Conservation (phyloP, 2,113 vertebrate genomes). For the Solea senegalensis region DNA sequence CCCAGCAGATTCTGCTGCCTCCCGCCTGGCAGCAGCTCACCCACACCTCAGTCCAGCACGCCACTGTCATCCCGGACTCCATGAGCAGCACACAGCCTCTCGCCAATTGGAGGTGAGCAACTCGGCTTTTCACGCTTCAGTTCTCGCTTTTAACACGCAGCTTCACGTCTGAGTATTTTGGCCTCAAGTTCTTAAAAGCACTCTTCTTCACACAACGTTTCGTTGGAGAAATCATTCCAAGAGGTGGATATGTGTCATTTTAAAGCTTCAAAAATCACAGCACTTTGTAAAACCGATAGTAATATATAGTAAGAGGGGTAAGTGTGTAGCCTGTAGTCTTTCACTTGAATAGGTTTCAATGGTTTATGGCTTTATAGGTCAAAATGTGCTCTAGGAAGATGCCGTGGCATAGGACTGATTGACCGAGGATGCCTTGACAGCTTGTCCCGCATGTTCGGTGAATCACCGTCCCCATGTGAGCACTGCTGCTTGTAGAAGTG, state of each 20-base stretch:
- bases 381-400: constrained; percentile 33
- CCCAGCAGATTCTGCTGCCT: constrained; percentile 97
- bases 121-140: neutral
- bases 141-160: neutral
- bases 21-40: constrained; percentile 98
- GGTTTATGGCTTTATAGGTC: constrained; percentile 37
- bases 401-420: constrained; percentile 24
- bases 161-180: constrained; percentile 15
- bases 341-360: constrained; percentile 32
- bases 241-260: neutral
- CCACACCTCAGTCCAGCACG: constrained; percentile 97
- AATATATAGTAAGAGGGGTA: neutral
- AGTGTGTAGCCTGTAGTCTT: constrained; percentile 2
- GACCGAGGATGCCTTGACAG: constrained; percentile 45
- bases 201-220: neutral
- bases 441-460: constrained; percentile 49
- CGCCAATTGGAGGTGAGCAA: constrained; percentile 93
- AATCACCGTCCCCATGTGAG: constrained; percentile 43
- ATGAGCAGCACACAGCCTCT: constrained; percentile 93
- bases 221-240: constrained; percentile 1
- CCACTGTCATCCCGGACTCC: constrained; percentile 93
- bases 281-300: constrained; percentile 16
- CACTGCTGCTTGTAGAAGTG: constrained; percentile 37
- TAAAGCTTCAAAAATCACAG: constrained; percentile 5
- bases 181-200: neutral